Conservation (phyloP, 2,113 vertebrate genomes). For the Chionomys nivalis region DNA sequence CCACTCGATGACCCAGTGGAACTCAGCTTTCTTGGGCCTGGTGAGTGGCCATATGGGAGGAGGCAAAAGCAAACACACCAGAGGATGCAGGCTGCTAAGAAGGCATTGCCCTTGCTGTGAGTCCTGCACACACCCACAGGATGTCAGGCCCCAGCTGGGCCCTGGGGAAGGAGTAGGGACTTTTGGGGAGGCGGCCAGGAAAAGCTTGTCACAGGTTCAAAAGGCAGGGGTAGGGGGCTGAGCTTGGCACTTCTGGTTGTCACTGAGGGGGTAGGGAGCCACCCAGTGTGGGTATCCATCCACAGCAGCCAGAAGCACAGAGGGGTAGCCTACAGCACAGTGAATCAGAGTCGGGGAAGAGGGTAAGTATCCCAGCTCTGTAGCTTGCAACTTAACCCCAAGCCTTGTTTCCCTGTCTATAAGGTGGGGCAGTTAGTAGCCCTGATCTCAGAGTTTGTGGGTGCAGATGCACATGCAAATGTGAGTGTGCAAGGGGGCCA, state of each 20-base stretch:
- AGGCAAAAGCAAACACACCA: background rate
- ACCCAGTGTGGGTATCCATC: background rate
- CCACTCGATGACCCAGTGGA: background rate
- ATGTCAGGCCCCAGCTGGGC: background rate
- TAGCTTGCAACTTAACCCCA: background rate
- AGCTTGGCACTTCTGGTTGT: background rate
- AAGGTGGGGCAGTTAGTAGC: background rate
- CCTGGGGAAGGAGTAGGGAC: background rate
- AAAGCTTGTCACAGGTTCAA: background rate
- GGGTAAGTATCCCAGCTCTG: background rate
- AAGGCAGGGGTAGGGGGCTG: background rate
- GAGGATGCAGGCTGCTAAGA: background rate
- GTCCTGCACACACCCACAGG: background rate
- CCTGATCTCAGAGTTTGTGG: too few relatives aligned
- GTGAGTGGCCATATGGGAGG: background rate
- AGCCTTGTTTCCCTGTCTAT: constrained; percentile 27
- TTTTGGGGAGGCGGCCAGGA: constrained; percentile 19
- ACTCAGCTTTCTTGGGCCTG: background rate
- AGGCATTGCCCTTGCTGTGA: background rate
- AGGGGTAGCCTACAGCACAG: background rate
- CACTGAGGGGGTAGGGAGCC: background rate
- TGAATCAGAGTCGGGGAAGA: background rate
- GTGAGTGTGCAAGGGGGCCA: background rate
- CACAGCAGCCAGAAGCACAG: background rate
- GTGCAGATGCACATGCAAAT: background rate